Percentiles rank a stretch among this genome's conserved stretches.
Evolutionary conservation across 2,113 vertebrate genomes (phyloP).

Genomic region (Mesoclemmys tuberculata): DNA sequence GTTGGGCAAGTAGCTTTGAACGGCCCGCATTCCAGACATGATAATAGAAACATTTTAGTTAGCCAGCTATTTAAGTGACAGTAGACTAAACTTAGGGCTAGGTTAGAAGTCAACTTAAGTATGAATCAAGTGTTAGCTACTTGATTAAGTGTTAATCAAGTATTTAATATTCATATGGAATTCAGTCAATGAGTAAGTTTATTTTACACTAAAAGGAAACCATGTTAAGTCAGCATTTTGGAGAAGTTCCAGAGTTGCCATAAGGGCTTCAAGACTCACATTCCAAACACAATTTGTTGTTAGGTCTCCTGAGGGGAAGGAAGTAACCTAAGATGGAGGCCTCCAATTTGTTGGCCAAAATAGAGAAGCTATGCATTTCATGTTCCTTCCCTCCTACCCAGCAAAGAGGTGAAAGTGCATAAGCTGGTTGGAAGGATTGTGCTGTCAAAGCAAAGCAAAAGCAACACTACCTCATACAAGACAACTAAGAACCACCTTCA

Average conservation of each 20-base stretch:
- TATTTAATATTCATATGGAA: background rate
- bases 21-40: background rate
- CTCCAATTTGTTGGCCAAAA: background rate
- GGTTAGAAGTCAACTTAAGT: background rate
- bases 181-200: background rate
- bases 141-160: too few relatives aligned
- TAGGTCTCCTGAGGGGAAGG: too few relatives aligned
- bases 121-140: too few relatives aligned
- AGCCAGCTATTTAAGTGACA: background rate
- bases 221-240: background rate
- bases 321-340: accelerated
- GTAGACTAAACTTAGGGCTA: background rate
- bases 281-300: background rate
- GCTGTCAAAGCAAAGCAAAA: background rate
- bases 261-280: background rate
- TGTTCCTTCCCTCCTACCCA: background rate
- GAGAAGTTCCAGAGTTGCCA: background rate
- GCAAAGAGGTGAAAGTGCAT: background rate
- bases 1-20: background rate
- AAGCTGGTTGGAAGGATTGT: background rate
- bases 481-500: too few relatives aligned
- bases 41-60: background rate
- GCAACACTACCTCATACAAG: too few relatives aligned
- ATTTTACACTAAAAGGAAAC: background rate
- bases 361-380: background rate